Evolutionary conservation across 2,113 vertebrate genomes (phyloP).

Genomic region (Carollia perspicillata): DNA sequence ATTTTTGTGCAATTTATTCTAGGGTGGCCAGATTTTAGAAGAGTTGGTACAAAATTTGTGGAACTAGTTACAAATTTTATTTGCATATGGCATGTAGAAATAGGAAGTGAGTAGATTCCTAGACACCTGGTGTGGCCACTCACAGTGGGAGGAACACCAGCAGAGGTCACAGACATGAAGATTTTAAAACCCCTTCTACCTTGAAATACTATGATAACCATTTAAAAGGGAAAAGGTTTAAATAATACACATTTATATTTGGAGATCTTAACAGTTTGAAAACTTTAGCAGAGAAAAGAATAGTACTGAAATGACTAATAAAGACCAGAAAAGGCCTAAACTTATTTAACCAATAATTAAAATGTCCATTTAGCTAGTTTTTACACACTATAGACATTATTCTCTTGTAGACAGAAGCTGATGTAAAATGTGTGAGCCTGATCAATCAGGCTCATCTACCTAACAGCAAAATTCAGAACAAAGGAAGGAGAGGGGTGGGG

Average conservation of each 20-base stretch:
- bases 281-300: conserved; percentile 1
- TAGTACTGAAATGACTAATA: conserved; percentile 19
- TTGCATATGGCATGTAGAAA: background rate
- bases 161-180: background rate
- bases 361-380: conserved; percentile 9
- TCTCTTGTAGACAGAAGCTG: background rate
- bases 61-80: conserved; percentile 12
- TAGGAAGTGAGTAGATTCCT: background rate
- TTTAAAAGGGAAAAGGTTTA: background rate
- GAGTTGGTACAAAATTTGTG: background rate
- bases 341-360: background rate
- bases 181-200: background rate
- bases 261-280: background rate
- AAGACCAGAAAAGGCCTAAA: background rate
- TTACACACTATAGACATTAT: background rate
- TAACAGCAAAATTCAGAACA: background rate
- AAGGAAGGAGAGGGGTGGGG: background rate
- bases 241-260: background rate
- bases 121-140: background rate
- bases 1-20: background rate
- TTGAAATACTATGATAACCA: background rate
- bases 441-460: background rate
- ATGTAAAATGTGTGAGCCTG: background rate
- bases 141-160: background rate
- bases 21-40: background rate